phyloP scores from a whole-genome alignment of 1,140 invertebrate species.

The Theocolax elegans region DNA sequence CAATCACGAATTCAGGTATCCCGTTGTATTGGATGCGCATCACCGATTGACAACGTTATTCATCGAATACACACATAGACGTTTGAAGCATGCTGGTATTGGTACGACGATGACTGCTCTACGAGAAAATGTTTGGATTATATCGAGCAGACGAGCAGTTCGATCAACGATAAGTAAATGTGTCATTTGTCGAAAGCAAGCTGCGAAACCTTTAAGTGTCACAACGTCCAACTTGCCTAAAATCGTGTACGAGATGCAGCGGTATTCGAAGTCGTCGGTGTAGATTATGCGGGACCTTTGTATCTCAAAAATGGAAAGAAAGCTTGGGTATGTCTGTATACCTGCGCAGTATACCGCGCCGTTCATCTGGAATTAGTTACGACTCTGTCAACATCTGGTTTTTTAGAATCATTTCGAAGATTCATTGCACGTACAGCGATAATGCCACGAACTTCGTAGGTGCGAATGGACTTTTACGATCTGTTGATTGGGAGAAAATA shows the following conservation, averaged over 20 bases:
- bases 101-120: slow-evolving; percentile 35
- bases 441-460: slow-evolving; percentile 63
- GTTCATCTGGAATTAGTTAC: slow-evolving; percentile 43
- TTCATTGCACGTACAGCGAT: too few relatives aligned
- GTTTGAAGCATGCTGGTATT: background rate
- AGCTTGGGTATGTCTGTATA: slow-evolving; percentile 43
- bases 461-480: slow-evolving; percentile 12
- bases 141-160: too few relatives aligned
- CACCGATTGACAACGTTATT: background rate
- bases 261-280: too few relatives aligned
- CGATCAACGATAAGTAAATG: too few relatives aligned
- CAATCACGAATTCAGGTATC: slow-evolving; percentile 36
- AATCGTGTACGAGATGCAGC: slow-evolving; percentile 44
- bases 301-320: slow-evolving; percentile 43
- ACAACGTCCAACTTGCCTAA: slow-evolving; percentile 39
- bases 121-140: too few relatives aligned
- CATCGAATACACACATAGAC: background rate
- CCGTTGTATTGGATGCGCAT: slow-evolving; percentile 41
- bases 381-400: slow-evolving; percentile 41
- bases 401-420: too few relatives aligned
- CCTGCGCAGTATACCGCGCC: slow-evolving; percentile 42
- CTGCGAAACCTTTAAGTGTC: too few relatives aligned
- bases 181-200: too few relatives aligned
- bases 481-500: too few relatives aligned
- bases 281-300: too few relatives aligned